Evolutionary conservation across 2,797 vertebrate genomes (phyloP).

Genomic region (Manis javanica): DNA sequence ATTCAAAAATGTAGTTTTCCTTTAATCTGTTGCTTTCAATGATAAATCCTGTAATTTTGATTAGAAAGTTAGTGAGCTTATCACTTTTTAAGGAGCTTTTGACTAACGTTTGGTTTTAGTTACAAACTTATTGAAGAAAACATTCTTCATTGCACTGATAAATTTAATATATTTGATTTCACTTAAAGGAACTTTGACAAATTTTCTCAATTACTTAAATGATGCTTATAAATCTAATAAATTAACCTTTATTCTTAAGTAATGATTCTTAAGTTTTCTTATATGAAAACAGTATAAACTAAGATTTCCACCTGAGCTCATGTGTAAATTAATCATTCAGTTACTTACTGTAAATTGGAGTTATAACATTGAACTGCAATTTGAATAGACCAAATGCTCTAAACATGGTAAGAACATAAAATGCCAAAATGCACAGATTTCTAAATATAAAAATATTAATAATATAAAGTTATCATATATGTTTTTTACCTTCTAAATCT

Average conservation of each 20-base stretch:
- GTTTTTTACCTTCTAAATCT: not conserved
- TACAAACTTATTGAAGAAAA: conserved; percentile 40
- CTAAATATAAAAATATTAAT: not conserved
- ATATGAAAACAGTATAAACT: conserved; percentile 9
- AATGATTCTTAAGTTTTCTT: conserved; percentile 8
- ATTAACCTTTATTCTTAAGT: not conserved
- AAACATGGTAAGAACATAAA: conserved; percentile 39
- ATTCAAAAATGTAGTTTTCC: not conserved
- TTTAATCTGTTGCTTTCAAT: not conserved
- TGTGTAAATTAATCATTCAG: not conserved
- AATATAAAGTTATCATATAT: not conserved
- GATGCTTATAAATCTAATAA: conserved; percentile 30
- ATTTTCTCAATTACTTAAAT: conserved; percentile 50
- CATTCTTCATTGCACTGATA: not conserved
- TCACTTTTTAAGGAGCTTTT: not conserved
- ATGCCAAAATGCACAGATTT: not conserved
- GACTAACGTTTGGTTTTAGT: not conserved
- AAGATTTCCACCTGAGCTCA: conserved; percentile 19
- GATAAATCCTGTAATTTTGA: conserved; percentile 29
- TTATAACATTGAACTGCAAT: not conserved
- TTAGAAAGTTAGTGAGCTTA: not conserved
- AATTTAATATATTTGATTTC: conserved; percentile 44
- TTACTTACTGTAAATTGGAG: not conserved
- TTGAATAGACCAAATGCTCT: not conserved
- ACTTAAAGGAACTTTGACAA: not conserved